These are phyloP conservation scores for Aphaenogaster ashmeadi DNA, from an alignment of 1,140 invertebrate genomes.

Conservation along the genomic window DNA sequence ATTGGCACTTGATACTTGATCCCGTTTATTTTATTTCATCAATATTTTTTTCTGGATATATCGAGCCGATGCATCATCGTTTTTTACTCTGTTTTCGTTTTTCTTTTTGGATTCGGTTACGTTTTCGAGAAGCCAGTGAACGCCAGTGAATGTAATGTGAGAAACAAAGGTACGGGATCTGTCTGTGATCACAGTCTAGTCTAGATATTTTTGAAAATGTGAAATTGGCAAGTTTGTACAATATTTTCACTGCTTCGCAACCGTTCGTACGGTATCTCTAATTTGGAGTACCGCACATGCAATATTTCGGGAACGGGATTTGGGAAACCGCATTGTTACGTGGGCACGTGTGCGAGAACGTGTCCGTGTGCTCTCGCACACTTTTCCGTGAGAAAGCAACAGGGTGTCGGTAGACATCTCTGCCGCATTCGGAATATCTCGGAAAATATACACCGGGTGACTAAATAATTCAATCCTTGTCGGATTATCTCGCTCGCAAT, in stretches of 20 bases:
- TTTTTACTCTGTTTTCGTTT: neutral
- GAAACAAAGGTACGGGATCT: neutral
- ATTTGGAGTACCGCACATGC: slow-evolving; percentile 7
- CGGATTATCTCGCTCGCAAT: neutral
- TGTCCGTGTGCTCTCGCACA: slow-evolving; percentile 6
- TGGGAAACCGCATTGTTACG: slow-evolving; percentile 29
- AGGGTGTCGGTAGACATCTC: slow-evolving; percentile 68
- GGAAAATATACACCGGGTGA: slow-evolving; percentile 39
- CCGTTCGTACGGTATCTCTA: neutral
- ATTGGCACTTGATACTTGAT: neutral
- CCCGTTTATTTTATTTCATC: neutral
- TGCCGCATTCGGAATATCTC: slow-evolving; percentile 44
- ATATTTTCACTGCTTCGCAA: neutral
- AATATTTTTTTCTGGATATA: neutral
- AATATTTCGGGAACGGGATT: slow-evolving; percentile 34
- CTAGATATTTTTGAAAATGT: neutral
- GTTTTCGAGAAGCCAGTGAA: slow-evolving; percentile 8
- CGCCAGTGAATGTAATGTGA: neutral
- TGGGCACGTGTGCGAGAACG: neutral
- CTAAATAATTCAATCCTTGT: slow-evolving; percentile 15
- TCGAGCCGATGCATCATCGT: neutral
- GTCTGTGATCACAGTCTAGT: neutral
- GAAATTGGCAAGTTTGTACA: slow-evolving; percentile 19
- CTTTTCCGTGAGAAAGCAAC: slow-evolving; percentile 61
- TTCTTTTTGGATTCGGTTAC: slow-evolving; percentile 1